These are phyloP conservation scores for Gymnothorax javanicus DNA, from an alignment of 2,797 vertebrate genomes.

Conservation along the genomic window DNA sequence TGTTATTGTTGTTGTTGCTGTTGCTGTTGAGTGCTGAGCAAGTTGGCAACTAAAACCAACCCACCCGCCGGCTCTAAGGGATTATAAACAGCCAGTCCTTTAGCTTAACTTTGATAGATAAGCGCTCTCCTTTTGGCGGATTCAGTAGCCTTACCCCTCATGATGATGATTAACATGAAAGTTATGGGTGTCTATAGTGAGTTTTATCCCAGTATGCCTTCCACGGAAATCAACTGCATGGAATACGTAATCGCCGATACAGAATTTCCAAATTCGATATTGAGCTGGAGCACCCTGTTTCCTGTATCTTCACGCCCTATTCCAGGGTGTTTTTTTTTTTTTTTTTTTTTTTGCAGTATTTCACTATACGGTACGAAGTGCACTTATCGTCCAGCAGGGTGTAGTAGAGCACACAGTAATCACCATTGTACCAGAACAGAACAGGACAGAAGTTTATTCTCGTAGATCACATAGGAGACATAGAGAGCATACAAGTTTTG, in stretches of 20 bases:
- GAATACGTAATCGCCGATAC: background rate
- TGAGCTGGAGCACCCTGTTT: background rate
- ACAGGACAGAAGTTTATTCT: background rate
- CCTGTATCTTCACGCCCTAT: background rate
- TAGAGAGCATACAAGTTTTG: no score
- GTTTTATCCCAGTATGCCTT: background rate
- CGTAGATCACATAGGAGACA: no score
- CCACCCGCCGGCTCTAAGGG: no score
- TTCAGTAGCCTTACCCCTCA: no score
- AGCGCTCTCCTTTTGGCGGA: background rate
- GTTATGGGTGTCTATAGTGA: background rate
- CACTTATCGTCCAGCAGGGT: slow-evolving; percentile 15
- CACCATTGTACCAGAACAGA: background rate
- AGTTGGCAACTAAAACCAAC: background rate
- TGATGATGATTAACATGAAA: background rate
- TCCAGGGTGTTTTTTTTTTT: background rate
- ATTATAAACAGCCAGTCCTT: background rate
- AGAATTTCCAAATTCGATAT: background rate
- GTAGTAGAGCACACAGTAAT: slow-evolving; percentile 20
- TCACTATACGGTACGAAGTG: background rate
- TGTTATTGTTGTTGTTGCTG: no score
- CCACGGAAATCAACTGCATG: background rate
- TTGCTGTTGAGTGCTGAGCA: background rate
- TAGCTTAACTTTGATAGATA: background rate
- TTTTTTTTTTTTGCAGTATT: background rate